These are phyloP conservation scores for Leptinotarsa lineolata DNA, from an alignment of 1,140 invertebrate species.

Conservation along the genomic window DNA sequence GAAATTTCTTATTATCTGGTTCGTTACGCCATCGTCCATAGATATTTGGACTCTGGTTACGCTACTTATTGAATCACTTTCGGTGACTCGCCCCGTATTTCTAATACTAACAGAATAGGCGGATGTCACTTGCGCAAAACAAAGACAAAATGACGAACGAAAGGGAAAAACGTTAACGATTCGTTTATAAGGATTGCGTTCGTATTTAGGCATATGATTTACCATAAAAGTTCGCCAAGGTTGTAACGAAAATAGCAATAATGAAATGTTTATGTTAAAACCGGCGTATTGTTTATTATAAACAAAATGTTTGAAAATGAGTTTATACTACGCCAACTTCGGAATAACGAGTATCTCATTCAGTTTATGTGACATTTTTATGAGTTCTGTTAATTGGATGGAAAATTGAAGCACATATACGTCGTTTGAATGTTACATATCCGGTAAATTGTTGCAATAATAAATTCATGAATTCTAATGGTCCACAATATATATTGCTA, in stretches of 20 bases:
- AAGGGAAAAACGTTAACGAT: background rate
- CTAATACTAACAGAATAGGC: background rate
- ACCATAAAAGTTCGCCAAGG: conserved; percentile 13
- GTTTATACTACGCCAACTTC: background rate
- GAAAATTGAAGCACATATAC: background rate
- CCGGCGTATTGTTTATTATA: conserved; percentile 18
- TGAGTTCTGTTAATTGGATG: background rate
- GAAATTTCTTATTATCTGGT: too few relatives aligned
- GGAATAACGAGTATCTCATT: background rate
- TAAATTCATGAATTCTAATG: too few relatives aligned
- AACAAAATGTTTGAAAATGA: conserved; percentile 6
- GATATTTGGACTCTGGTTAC: too few relatives aligned
- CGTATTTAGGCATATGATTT: conserved; percentile 16
- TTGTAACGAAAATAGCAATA: conserved; percentile 16
- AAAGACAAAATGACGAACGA: conserved; percentile 6
- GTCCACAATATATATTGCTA: too few relatives aligned
- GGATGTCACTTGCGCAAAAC: background rate
- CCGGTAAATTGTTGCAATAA: background rate
- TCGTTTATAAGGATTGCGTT: conserved; percentile 12
- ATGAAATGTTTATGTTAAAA: conserved; percentile 19
- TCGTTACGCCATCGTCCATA: too few relatives aligned
- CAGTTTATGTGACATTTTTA: conserved; percentile 6
- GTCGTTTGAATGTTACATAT: background rate
- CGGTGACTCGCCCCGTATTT: too few relatives aligned
- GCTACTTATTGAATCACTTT: too few relatives aligned